Conservation (phyloP, 2,113 vertebrate genomes). For the Furnarius figulus region DNA sequence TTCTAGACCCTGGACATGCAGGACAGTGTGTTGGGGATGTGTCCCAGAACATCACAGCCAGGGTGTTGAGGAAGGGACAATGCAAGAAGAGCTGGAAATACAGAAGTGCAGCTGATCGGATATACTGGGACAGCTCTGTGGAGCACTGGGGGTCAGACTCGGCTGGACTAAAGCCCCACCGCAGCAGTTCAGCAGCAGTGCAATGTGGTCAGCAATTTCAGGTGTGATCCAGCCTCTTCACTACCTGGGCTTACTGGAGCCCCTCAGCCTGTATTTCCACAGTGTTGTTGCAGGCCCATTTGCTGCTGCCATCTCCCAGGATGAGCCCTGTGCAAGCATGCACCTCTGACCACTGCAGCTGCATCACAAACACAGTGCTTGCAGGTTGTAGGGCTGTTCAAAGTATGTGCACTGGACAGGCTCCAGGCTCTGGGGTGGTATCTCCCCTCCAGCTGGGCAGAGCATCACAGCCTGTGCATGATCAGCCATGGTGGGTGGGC, state of each 20-base stretch:
- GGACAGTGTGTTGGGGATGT: rapidly evolving
- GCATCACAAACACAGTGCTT: rapidly evolving
- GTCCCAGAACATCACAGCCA: neutral
- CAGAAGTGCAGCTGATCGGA: rapidly evolving
- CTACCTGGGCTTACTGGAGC: neutral
- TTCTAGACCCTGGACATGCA: neutral
- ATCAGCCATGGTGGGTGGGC: rapidly evolving
- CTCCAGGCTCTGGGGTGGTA: neutral
- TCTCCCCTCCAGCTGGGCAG: rapidly evolving
- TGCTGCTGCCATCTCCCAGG: neutral
- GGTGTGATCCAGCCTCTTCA: neutral
- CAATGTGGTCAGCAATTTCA: neutral
- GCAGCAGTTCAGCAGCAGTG: neutral
- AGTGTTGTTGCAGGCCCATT: rapidly evolving
- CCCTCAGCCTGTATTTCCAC: neutral
- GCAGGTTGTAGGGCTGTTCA: neutral
- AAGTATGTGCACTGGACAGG: rapidly evolving
- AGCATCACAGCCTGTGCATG: neutral
- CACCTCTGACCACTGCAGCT: neutral
- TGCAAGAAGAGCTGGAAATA: neutral
- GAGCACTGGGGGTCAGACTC: neutral
- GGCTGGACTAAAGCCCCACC: too few relatives aligned
- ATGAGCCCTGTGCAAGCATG: neutral
- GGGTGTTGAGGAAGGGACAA: neutral
- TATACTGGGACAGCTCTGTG: neutral